Percentiles rank a stretch among this genome's conserved stretches.
Conservation (phyloP, 2,797 vertebrate species). For the Stomatorhinus walkeri region DNA sequence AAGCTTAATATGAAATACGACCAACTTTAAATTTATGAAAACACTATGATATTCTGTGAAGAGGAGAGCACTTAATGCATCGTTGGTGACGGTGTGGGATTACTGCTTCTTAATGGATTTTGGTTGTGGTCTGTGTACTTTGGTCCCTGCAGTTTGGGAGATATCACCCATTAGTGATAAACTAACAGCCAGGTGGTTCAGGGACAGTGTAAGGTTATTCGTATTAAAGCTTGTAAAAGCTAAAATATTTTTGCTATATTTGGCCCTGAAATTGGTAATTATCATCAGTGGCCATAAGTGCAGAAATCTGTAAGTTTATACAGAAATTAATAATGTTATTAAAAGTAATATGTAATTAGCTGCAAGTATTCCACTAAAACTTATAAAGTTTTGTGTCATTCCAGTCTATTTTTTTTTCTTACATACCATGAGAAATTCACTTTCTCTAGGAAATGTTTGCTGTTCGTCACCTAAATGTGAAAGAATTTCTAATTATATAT, state of each 20-base stretch:
- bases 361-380: background rate
- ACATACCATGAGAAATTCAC: background rate
- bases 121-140: background rate
- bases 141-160: background rate
- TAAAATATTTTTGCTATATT: background rate
- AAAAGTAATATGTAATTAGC: background rate
- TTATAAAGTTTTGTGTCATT: background rate
- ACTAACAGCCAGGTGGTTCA: background rate
- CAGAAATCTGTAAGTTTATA: background rate
- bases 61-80: background rate
- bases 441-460: background rate
- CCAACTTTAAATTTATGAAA: background rate
- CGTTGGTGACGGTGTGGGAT: background rate
- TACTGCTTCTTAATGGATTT: background rate
- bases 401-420: background rate
- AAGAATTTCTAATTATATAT: background rate
- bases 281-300: conserved; percentile 1
- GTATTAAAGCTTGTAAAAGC: background rate
- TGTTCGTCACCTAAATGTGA: background rate
- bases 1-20: background rate
- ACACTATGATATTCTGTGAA: background rate
- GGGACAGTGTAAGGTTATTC: background rate
- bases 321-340: background rate
- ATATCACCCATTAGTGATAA: background rate
- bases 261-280: background rate